Evolutionary conservation across 2,888 invertebrate species (phyloP).

Genomic region (Copidosoma aretas): DNA sequence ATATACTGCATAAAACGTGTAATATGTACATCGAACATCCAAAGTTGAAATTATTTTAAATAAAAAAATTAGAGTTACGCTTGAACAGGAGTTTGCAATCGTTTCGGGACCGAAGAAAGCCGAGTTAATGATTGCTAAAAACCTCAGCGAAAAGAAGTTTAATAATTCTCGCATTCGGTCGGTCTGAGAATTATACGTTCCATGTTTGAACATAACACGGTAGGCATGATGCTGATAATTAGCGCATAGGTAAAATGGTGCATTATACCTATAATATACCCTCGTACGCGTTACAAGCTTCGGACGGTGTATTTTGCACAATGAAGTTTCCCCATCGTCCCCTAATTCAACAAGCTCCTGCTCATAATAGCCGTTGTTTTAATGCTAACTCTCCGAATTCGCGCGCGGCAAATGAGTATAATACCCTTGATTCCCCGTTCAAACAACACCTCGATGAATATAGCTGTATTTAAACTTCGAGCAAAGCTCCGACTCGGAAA

Average conservation of each 20-base stretch:
- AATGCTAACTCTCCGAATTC: slow-evolving; percentile 3
- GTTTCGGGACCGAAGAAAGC: too few relatives aligned
- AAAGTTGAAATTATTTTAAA: too few relatives aligned
- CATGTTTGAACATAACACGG: neutral
- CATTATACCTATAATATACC: neutral
- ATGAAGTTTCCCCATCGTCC: slow-evolving; percentile 47
- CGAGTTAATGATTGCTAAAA: too few relatives aligned
- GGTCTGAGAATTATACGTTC: neutral
- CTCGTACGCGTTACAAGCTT: slow-evolving; percentile 27
- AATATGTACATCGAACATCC: too few relatives aligned
- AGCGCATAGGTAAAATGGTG: neutral
- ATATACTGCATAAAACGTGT: too few relatives aligned
- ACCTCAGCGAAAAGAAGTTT: neutral
- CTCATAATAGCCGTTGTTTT: slow-evolving; percentile 19
- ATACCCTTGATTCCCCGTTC: neutral
- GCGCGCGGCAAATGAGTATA: neutral
- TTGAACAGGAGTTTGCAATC: too few relatives aligned
- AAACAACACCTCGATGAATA: neutral
- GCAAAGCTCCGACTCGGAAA: neutral
- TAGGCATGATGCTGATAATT: neutral
- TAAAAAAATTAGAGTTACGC: too few relatives aligned
- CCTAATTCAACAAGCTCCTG: slow-evolving; percentile 24
- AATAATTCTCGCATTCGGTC: neutral
- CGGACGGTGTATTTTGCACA: slow-evolving; percentile 28
- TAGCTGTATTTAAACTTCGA: neutral